Evolutionary conservation across 1,140 invertebrate genomes (phyloP), one percentile per base, ranked within the genome.

Genomic region (Aphelinus atriplicis): DNA sequence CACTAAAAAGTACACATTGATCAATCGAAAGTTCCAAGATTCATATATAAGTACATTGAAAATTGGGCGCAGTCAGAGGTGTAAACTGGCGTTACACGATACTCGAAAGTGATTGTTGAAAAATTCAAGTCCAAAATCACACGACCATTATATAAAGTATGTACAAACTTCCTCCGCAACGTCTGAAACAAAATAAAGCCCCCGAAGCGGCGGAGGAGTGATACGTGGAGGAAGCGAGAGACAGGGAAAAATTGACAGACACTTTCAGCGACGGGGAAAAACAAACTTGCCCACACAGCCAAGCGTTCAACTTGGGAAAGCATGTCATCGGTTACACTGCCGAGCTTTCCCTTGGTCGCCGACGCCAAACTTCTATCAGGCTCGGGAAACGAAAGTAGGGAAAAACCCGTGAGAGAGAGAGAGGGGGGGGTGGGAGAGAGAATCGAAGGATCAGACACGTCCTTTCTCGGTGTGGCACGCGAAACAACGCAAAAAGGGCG

Each of bases 401-500:
- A n/a, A 60, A 60, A 50, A 5, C 46, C 51, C 10, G 26, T 56
- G 6, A 45, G 47, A 46, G 57, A 50, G 43, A 70, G 64, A 77
- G 73, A 71, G 75, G 26, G 26, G 26, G 26, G 26, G 26, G 26
- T 0, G 26, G 26, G 26, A 72, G 73, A 73, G 69, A 45, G 67
- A 61, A 26, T 26, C n/a, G 55, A 67, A 72, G 63, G 53, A 55
- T 72, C 50, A 66, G 75, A 67, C 60, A 68, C 79, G 58, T 26
- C 26, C 26, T 26, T 26, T 26, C 26, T 26, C 26, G 65, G 45
- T 71, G 65, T 67, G 61, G 67, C 68, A 78, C 42, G 48, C 48
- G 71, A 62, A 62, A 62, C 61, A 56, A 58, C 79, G 77, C 72
- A 77, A 66, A 77, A 77, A 73, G 64, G 75, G 62, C 77, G 77